Percentiles rank a stretch among this genome's conserved stretches.
These are phyloP conservation scores for Pangasianodon hypophthalmus DNA, from an alignment of 2,113 vertebrate genomes.

Conservation along the genomic window DNA sequence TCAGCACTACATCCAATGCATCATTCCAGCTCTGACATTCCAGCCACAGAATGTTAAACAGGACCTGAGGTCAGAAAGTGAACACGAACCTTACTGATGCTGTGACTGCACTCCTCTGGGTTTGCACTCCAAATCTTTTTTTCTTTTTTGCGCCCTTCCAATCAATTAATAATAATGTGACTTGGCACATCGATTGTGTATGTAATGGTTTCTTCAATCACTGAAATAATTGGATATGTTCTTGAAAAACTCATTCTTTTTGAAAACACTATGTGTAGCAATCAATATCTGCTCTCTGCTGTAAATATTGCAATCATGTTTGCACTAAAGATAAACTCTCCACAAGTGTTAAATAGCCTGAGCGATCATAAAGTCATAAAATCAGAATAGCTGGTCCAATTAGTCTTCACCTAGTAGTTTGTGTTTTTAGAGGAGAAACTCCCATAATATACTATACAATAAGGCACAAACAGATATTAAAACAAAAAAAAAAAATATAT, in stretches of 20 bases:
- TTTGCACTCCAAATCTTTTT: not conserved
- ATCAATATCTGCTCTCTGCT: not conserved
- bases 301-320: not conserved
- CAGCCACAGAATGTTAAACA: not conserved
- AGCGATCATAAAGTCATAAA: not conserved
- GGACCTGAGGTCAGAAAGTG: not conserved
- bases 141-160: not conserved
- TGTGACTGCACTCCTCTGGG: not conserved
- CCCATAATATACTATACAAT: not conserved
- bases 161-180: not conserved
- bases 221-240: not conserved
- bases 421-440: not conserved
- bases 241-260: not conserved
- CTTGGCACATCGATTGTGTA: not conserved
- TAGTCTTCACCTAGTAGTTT: not conserved
- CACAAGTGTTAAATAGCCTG: not conserved
- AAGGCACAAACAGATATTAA: too few relatives aligned
- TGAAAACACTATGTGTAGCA: too few relatives aligned
- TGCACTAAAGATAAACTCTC: not conserved
- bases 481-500: too few relatives aligned
- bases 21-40: not conserved
- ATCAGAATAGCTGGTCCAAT: not conserved
- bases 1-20: not conserved
- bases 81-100: not conserved
- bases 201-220: slow-evolving; percentile 10